phyloP scores from a whole-genome alignment of 2,797 vertebrate genomes.

The Xenops minutus region DNA sequence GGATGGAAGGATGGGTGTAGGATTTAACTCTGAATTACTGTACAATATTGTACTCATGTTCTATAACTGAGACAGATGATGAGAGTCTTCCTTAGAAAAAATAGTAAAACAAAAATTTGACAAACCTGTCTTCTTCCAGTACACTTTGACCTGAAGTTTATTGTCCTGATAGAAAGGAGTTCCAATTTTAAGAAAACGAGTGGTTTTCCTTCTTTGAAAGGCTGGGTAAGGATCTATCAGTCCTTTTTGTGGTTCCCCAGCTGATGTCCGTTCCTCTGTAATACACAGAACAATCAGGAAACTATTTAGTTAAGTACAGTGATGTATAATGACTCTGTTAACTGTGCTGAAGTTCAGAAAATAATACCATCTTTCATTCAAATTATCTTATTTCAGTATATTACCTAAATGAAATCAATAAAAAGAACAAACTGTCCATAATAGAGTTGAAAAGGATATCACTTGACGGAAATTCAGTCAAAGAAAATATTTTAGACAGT shows the following conservation, averaged over 20 bases:
- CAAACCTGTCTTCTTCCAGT: conserved; percentile 93
- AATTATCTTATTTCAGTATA: background rate
- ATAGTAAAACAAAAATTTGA: background rate
- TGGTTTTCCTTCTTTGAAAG: conserved; percentile 77
- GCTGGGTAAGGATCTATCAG: conserved; percentile 55
- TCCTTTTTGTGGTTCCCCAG: conserved; percentile 59
- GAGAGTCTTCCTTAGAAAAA: background rate
- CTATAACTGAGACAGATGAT: background rate
- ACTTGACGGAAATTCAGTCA: background rate
- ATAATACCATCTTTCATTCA: background rate
- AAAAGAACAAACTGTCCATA: background rate
- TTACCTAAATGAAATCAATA: background rate
- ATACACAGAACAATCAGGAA: background rate
- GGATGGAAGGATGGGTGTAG: background rate
- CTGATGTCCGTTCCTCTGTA: conserved; percentile 68
- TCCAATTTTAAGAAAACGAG: conserved; percentile 86
- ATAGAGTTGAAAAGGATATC: background rate
- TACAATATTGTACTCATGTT: background rate
- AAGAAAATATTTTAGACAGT: background rate
- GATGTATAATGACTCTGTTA: background rate
- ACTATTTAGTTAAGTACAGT: background rate
- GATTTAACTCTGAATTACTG: background rate
- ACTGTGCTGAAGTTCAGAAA: background rate
- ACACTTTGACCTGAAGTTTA: conserved; percentile 91
- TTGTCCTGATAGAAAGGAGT: conserved; percentile 90